Base-by-base conservation (phyloP, 2,113 vertebrate species). In the Pontoporia blainvillei region DNA sequence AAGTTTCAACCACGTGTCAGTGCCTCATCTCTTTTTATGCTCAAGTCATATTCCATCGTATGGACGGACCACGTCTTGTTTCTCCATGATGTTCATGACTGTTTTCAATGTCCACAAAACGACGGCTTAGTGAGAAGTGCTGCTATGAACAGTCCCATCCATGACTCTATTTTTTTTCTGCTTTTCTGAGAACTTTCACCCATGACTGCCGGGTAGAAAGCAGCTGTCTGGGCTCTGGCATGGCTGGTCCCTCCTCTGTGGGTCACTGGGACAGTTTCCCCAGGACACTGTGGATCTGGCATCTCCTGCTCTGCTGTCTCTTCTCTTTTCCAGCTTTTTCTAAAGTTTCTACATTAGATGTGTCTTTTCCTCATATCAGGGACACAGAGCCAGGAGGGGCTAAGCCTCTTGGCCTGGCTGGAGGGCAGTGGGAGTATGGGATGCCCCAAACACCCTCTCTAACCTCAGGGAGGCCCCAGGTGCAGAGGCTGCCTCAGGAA, bases 181-280 rank as follows among this genome's bases (percentile, higher is more conserved):
- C 39, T 21, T 36, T 41, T 25, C 54, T 34, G 49, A n/a, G n/a
- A 29, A 14, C 23, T 1, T 29, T 34, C 2, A 9, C 18, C 52
- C 5, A 0, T 7, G 69, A 34, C 49, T 11, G 1, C 41, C 1
- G n/a, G 86, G 46, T 12, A 1, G 1, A 5, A n/a, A 73, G 31
- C 15, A 1, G 12, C 90, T 8, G 25, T 67, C 46, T 3, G 44
- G 62, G 46, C 46, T 5, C 59, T 4, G 12, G 29, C 25, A 5
- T 10, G 11, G 23, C 52, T 1, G 3, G 41, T 11, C n/a, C 67
- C 49, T 34, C 49, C 44, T 11, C 59, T 0, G 3, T 4, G 27
- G 69, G 82, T 21, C 44, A 25, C 41, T 2, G 69, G 66, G 62
- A 36, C 14, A 2, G 7, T 14, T 21, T n/a, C 34, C 36, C 21